These are phyloP conservation scores for Mormyrus lacerda DNA, from an alignment of 2,113 vertebrate species.

Conservation along the genomic window DNA sequence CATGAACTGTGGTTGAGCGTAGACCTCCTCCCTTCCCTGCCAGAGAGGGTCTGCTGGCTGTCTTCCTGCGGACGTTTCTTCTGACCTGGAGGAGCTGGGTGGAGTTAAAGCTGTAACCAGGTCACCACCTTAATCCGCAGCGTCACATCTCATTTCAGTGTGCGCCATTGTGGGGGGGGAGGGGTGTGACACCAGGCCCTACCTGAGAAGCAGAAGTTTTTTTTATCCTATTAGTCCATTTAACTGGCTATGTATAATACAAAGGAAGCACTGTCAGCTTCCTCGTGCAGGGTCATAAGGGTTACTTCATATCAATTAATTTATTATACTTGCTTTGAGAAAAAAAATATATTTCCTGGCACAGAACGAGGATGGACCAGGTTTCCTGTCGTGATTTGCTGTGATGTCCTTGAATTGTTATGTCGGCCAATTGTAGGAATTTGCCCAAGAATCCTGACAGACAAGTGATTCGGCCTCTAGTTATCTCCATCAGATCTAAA, in stretches of 20 bases:
- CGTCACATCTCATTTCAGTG: background rate
- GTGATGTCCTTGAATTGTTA: background rate
- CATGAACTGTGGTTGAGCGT: background rate
- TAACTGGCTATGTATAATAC: background rate
- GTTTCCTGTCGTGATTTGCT: background rate
- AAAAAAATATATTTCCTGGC: background rate
- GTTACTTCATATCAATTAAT: background rate
- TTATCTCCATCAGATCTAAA: background rate
- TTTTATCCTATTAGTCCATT: background rate
- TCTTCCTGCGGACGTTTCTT: background rate
- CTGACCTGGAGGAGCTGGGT: background rate
- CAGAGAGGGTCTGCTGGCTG: background rate
- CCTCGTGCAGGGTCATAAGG: background rate
- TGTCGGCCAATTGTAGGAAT: background rate
- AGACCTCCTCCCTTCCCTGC: background rate
- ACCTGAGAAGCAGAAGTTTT: too few relatives aligned
- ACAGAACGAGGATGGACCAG: background rate
- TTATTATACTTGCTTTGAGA: background rate
- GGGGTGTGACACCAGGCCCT: too few relatives aligned
- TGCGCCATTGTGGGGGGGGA: too few relatives aligned
- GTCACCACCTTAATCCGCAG: background rate
- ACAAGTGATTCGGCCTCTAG: conserved; percentile 23
- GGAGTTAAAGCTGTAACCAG: background rate
- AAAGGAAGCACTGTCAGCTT: background rate
- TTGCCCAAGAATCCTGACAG: conserved; percentile 2